Base-by-base conservation (phyloP, 2,113 vertebrate species). In the Bostrychus sinensis region DNA sequence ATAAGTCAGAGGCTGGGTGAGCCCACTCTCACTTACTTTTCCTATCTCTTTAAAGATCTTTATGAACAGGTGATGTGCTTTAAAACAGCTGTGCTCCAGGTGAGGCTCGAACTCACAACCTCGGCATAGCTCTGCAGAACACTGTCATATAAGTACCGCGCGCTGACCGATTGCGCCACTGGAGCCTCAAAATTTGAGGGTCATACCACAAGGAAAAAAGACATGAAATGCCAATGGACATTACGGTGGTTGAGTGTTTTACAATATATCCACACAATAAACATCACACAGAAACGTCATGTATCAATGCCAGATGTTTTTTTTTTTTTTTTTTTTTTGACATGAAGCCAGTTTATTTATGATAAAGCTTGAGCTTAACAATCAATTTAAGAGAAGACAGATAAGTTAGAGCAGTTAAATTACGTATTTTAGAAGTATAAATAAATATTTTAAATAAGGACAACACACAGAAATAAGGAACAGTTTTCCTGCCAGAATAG, bases 361-460 rank as follows among this genome's bases (percentile, higher is more conserved):
- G n/a, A n/a, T n/a, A n/a, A n/a, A n/a, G n/a, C n/a, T n/a, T n/a
- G n/a, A n/a, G n/a, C 26, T 30, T 7, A 66, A 28, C 43, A 23
- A 46, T 46, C 0, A 20, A 56, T 41, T 23, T 26, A 9, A 63
- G 56, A 62, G 43, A 58, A 72, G 63, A 43, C 17, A 19, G 8
- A 19, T 19, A 70, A 66, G 38, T 39, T 61, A 62, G n/a, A n/a
- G n/a, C n/a, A 60, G 62, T 32, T 81, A 64, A 60, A 73, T 77
- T 56, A 53, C 2, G 1, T 32, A 2, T 32, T 32, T 32, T 32
- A 1, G 30, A 7, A 32, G 30, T 32, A 70, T 62, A 61, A 50
- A 65, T 51, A 73, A 64, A 67, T 2, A 25, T 37, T 28, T 9
- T 30, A 16, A n/a, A 38, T 17, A 1, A 20, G 19, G 2, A 25